Percentiles rank a stretch among this genome's conserved stretches.
phyloP scores from a whole-genome alignment of 2,888 invertebrate genomes.

The Heliconius sara region DNA sequence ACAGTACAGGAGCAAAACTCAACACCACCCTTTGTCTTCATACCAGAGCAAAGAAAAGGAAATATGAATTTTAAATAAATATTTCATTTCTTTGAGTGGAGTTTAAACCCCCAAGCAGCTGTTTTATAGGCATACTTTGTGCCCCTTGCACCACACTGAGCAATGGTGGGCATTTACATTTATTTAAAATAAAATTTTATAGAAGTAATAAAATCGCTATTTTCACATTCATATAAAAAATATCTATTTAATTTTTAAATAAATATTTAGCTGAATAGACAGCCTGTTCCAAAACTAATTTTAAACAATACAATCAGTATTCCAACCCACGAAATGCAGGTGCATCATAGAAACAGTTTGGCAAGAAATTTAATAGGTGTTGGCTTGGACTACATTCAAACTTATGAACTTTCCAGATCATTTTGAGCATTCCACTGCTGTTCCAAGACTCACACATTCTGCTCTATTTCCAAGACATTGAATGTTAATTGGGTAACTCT shows the following conservation, averaged over 20 bases:
- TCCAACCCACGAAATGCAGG: conserved; percentile 1
- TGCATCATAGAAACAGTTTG: conserved; percentile 36
- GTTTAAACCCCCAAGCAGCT: too few species aligned
- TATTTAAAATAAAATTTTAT: too few species aligned
- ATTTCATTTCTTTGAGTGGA: too few species aligned
- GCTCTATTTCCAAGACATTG: not conserved
- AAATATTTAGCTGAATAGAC: not conserved
- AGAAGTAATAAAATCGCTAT: too few species aligned
- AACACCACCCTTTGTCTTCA: too few species aligned
- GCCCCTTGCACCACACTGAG: too few species aligned
- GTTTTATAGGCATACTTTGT: too few species aligned
- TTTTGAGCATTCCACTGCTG: conserved; percentile 15
- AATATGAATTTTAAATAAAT: too few species aligned
- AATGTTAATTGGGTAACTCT: not conserved
- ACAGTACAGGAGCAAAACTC: too few species aligned
- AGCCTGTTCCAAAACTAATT: not conserved
- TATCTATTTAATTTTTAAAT: not conserved
- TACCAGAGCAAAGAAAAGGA: too few species aligned
- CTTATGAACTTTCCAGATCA: conserved; percentile 28
- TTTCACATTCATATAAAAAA: not conserved
- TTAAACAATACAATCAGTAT: not conserved
- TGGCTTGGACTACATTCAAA: conserved; percentile 39
- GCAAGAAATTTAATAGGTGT: conserved; percentile 39
- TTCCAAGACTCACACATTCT: not conserved
- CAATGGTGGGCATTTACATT: too few species aligned